phyloP scores from a whole-genome alignment of 2,113 vertebrate species.

The Prionailurus viverrinus region DNA sequence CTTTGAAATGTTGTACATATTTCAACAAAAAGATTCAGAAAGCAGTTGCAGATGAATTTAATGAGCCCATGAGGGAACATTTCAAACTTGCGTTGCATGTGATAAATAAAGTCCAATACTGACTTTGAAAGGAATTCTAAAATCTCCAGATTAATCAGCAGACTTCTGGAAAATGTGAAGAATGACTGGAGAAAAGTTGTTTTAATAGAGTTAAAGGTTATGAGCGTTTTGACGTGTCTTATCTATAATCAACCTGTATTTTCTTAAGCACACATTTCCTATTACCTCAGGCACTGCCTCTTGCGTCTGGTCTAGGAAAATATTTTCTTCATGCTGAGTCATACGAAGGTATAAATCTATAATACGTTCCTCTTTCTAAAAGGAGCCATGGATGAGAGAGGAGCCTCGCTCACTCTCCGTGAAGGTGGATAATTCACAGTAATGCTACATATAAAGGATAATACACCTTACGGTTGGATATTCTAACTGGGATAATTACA shows the following conservation, averaged over 20 bases:
- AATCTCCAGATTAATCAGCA: conserved; percentile 58
- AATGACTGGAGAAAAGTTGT: conserved; percentile 9
- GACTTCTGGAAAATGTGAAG: conserved; percentile 56
- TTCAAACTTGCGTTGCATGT: conserved; percentile 62
- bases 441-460: conserved; percentile 72
- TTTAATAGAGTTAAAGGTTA: conserved; percentile 58
- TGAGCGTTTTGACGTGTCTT: background rate
- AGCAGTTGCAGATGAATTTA: conserved; percentile 80
- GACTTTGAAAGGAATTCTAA: conserved; percentile 55
- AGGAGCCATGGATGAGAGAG: conserved; percentile 60
- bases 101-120: conserved; percentile 72
- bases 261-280: conserved; percentile 18
- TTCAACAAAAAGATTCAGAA: conserved; percentile 81
- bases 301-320: conserved; percentile 59
- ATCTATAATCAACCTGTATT: conserved; percentile 13
- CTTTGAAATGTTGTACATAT: conserved; percentile 79
- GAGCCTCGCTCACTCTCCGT: conserved; percentile 63
- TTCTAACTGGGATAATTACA: conserved; percentile 69
- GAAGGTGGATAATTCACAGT: conserved; percentile 76
- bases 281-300: background rate
- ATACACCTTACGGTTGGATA: conserved; percentile 66
- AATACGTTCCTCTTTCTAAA: conserved; percentile 70
- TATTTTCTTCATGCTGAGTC: conserved; percentile 72
- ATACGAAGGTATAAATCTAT: conserved; percentile 58
- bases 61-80: conserved; percentile 80